Percentiles rank a stretch among this genome's conserved stretches.
Conservation (phyloP, 2,113 vertebrate genomes). For the Prunella fulvescens region DNA sequence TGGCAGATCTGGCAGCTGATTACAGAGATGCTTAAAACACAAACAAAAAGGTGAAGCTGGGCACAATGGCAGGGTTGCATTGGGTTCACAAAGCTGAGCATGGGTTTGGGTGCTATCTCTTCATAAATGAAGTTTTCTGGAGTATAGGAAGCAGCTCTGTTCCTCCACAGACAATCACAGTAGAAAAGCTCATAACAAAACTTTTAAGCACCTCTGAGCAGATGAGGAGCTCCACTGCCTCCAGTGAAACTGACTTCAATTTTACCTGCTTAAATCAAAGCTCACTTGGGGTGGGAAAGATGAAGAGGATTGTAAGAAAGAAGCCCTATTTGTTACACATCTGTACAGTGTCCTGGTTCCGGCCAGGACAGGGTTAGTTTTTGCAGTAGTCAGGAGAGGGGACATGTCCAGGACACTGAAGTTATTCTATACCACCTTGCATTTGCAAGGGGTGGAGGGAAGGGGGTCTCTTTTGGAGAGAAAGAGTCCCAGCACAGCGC, state of each 20-base stretch:
- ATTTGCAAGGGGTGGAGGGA: background rate
- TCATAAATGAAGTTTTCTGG: background rate
- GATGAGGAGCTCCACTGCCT: background rate
- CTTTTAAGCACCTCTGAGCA: background rate
- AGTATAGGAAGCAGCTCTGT: background rate
- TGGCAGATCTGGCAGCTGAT: background rate
- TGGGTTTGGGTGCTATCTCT: background rate
- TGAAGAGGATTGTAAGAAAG: background rate
- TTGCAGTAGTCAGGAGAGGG: background rate
- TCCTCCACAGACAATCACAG: background rate
- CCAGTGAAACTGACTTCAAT: background rate
- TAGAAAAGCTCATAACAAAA: background rate
- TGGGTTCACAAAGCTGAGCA: background rate
- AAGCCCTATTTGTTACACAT: background rate
- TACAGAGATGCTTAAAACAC: background rate
- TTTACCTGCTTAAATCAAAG: background rate
- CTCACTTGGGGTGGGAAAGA: background rate
- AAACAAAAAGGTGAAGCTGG: background rate
- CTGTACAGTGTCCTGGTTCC: background rate
- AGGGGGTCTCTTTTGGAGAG: background rate
- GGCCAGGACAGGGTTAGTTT: background rate
- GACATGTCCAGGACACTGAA: background rate
- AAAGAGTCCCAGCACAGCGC: background rate
- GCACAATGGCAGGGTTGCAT: background rate
- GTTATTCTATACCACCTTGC: background rate